A percentile compares a stretch with the other conserved stretches of the same genome.
These are phyloP conservation scores for Eurosta solidaginis DNA, from an alignment of 1,140 invertebrate species.

Conservation along the genomic window DNA sequence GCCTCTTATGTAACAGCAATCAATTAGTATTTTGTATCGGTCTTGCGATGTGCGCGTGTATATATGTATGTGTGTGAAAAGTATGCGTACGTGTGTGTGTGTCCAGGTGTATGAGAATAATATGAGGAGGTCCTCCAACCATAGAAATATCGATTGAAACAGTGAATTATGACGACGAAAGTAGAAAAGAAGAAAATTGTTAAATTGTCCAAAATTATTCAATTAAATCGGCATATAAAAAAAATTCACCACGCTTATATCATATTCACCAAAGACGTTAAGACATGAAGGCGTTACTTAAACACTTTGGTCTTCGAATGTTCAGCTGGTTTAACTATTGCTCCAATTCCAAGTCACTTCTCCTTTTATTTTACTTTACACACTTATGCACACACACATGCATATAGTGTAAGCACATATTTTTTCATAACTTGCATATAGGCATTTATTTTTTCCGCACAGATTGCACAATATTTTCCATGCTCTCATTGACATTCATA, in stretches of 20 bases:
- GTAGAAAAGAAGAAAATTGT: background rate
- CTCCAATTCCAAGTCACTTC: background rate
- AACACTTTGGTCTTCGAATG: background rate
- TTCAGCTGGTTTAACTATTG: background rate
- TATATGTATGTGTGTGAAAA: too few relatives aligned
- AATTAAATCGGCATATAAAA: background rate
- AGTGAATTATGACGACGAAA: conserved; percentile 14
- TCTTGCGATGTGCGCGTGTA: too few relatives aligned
- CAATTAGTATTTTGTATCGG: conserved; percentile 10
- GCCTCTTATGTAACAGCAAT: background rate
- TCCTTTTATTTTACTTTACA: background rate
- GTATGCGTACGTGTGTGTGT: background rate
- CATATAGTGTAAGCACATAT: background rate
- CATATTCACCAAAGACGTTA: too few relatives aligned
- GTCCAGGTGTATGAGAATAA: background rate
- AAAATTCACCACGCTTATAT: background rate
- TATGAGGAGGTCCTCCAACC: background rate
- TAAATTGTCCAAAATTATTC: background rate
- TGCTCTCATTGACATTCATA: background rate
- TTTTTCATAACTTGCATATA: background rate
- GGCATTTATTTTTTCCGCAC: background rate
- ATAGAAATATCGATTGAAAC: conserved; percentile 13
- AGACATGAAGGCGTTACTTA: background rate
- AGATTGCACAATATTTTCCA: conserved; percentile 21
- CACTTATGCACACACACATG: background rate